Evolutionary conservation across 2,797 vertebrate species (phyloP).

Genomic region (Halcyon chelicuti): DNA sequence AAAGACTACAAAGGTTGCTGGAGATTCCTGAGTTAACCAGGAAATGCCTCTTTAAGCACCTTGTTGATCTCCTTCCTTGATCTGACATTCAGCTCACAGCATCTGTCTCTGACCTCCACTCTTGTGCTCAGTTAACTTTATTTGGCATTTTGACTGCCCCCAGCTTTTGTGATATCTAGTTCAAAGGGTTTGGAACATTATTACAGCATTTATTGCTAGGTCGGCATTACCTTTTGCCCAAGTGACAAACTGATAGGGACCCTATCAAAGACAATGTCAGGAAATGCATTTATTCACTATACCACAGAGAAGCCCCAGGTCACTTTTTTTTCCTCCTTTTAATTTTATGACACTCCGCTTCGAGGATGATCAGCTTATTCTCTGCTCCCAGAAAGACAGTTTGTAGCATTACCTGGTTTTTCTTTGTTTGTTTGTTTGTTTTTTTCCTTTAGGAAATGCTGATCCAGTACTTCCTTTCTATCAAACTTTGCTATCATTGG

Average conservation of each 20-base stretch:
- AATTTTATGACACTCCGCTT: slow-evolving; percentile 6
- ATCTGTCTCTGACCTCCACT: background rate
- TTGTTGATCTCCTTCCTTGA: slow-evolving; percentile 8
- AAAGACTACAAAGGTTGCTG: slow-evolving; percentile 39
- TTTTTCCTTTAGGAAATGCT: background rate
- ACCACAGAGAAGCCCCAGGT: background rate
- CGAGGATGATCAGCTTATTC: background rate
- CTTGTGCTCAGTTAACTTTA: slow-evolving; percentile 28
- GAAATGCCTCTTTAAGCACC: slow-evolving; percentile 28
- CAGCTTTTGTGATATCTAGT: slow-evolving; percentile 16
- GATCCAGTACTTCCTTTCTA: background rate
- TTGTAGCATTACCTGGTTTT: background rate
- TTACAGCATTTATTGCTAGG: background rate
- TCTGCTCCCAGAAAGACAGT: background rate
- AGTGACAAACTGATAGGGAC: background rate
- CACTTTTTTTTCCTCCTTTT: background rate
- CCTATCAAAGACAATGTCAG: background rate
- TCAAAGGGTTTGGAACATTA: background rate
- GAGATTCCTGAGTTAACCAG: slow-evolving; percentile 11
- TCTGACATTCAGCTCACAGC: slow-evolving; percentile 5
- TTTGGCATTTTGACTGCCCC: slow-evolving; percentile 19
- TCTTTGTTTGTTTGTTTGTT: background rate
- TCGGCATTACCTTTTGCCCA: background rate
- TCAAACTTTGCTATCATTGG: background rate
- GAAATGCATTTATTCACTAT: background rate